Conservation (phyloP, 1,140 invertebrate genomes). For the Eueides isabella region DNA sequence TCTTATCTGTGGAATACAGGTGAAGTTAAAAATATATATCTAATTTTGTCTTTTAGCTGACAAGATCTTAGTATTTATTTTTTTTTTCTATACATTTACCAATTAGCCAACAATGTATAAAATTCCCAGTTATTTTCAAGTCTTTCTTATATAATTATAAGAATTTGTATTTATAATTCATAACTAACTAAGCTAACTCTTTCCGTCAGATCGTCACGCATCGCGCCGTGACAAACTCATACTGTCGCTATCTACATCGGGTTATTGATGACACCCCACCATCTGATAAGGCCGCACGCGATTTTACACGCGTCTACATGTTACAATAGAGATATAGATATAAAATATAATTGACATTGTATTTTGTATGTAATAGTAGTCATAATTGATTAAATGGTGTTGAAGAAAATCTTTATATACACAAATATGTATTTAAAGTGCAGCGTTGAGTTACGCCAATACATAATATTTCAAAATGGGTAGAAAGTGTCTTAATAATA, state of each 20-base stretch:
- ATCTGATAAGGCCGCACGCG: slow-evolving; percentile 15
- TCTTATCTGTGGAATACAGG: too few species aligned
- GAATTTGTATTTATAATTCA: neutral
- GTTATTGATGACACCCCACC: slow-evolving; percentile 15
- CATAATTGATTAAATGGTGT: neutral
- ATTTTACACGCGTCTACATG: slow-evolving; percentile 1
- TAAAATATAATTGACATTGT: neutral
- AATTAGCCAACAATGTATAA: too few species aligned
- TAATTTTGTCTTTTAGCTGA: too few species aligned
- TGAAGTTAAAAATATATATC: too few species aligned
- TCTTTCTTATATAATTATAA: neutral
- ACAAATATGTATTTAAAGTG: neutral
- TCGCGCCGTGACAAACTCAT: slow-evolving; percentile 7
- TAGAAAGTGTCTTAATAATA: too few species aligned
- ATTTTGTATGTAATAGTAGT: neutral
- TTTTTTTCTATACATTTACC: too few species aligned
- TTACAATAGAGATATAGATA: neutral
- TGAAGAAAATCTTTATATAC: neutral
- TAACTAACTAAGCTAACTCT: neutral
- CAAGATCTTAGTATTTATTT: too few species aligned
- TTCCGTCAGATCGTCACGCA: slow-evolving; percentile 16
- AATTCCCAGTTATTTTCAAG: neutral
- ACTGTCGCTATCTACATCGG: slow-evolving; percentile 15
- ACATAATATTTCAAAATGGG: too few species aligned
- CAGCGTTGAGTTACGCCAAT: too few species aligned